Conservation (phyloP, 2,888 invertebrate species). For the Amphipoea lucens region DNA sequence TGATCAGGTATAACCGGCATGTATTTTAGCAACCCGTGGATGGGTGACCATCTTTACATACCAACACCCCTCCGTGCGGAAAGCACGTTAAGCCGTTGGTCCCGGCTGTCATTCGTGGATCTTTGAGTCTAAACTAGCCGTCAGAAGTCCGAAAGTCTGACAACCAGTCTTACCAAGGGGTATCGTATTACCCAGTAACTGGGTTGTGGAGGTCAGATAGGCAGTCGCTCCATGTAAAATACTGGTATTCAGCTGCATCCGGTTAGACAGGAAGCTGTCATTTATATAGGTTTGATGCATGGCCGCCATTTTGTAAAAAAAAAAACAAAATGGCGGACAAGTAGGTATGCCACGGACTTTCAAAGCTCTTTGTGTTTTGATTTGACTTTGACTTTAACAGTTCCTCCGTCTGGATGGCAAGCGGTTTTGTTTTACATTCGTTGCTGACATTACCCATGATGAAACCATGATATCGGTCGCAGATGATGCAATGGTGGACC, state of each 20-base stretch:
- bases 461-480: constrained; percentile 94
- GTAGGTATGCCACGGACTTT: no score
- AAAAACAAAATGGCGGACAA: no score
- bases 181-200: no score
- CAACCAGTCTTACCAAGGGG: no score
- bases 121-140: not conserved
- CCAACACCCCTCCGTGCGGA: not conserved
- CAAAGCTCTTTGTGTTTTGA: not conserved
- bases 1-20: constrained; percentile 50
- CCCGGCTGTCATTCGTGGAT: not conserved
- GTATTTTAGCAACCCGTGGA: not conserved
- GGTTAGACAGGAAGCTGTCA: no score
- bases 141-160: not conserved
- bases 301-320: no score
- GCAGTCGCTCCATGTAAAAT: not conserved
- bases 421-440: constrained; percentile 96
- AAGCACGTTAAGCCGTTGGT: not conserved
- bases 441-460: constrained; percentile 96
- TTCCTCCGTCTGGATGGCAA: constrained; percentile 83
- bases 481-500: constrained; percentile 93
- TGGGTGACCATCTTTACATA: not conserved
- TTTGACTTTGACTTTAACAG: constrained; percentile 65
- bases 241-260: no score
- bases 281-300: no score
- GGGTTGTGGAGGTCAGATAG: not conserved